These are phyloP conservation scores for Leptinotarsa lineolata DNA, from an alignment of 1,140 invertebrate species.

Conservation along the genomic window DNA sequence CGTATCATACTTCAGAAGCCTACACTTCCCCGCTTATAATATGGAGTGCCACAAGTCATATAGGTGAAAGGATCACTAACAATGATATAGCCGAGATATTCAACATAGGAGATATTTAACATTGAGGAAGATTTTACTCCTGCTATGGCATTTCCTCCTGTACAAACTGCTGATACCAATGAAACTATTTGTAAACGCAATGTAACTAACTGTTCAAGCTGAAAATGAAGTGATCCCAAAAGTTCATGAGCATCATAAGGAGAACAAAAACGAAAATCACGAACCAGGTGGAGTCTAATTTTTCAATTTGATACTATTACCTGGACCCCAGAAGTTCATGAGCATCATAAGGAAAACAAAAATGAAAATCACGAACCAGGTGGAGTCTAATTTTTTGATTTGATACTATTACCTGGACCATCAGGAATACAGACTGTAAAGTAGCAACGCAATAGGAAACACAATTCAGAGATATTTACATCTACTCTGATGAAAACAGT, in stretches of 20 bases:
- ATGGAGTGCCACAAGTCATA: neutral
- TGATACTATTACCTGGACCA: slow-evolving; percentile 15
- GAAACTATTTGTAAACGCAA: neutral
- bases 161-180: neutral
- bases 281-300: slow-evolving; percentile 9
- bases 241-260: slow-evolving; percentile 4
- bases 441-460: slow-evolving; percentile 5
- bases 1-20: neutral
- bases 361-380: neutral
- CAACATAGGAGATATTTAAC: slow-evolving; percentile 16
- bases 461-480: neutral
- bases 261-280: neutral
- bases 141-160: neutral
- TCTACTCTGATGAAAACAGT: neutral
- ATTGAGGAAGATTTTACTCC: neutral
- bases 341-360: neutral
- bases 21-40: slow-evolving; percentile 7
- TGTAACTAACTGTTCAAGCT: neutral
- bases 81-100: slow-evolving; percentile 11
- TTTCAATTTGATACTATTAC: slow-evolving; percentile 10
- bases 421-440: slow-evolving; percentile 9
- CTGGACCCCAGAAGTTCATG: slow-evolving; percentile 6
- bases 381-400: slow-evolving; percentile 15
- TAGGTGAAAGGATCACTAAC: neutral
- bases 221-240: neutral